Evolutionary conservation across 2,888 invertebrate genomes (phyloP).

Genomic region (Acheta domesticus): DNA sequence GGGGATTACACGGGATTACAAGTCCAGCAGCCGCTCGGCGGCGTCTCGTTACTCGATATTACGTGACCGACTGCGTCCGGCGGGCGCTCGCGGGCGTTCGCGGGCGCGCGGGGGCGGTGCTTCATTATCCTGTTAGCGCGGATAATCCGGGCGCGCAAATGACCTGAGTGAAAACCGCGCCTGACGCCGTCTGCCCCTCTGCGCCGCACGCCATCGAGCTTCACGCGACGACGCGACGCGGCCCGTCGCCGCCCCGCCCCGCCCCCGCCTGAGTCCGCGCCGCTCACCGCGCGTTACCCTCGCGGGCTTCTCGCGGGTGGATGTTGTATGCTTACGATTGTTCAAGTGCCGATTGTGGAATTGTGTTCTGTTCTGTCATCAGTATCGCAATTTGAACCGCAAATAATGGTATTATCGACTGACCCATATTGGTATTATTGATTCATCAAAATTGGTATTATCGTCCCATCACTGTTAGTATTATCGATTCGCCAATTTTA

Average conservation of each 20-base stretch:
- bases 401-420: too few relatives aligned
- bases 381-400: too few relatives aligned
- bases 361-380: too few relatives aligned
- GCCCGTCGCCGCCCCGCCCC: neutral
- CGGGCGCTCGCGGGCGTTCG: neutral
- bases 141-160: neutral
- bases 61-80: neutral
- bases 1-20: too few relatives aligned
- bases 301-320: neutral
- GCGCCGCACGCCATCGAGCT: neutral
- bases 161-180: neutral
- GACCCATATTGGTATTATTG: too few relatives aligned
- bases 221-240: neutral
- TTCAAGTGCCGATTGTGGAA: too few relatives aligned
- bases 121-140: constrained; percentile 9
- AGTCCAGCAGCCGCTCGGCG: too few relatives aligned
- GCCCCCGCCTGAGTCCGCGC: neutral
- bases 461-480: too few relatives aligned
- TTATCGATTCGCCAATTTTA: too few relatives aligned
- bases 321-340: too few relatives aligned
- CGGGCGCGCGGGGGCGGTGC: neutral
- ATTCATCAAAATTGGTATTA: too few relatives aligned
- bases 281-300: neutral
- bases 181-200: neutral
- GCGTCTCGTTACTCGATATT: neutral